A percentile compares a stretch with the other conserved stretches of the same genome.
phyloP scores from a whole-genome alignment of 2,113 vertebrate species.

The Rhinolophus ferrumequinum region DNA sequence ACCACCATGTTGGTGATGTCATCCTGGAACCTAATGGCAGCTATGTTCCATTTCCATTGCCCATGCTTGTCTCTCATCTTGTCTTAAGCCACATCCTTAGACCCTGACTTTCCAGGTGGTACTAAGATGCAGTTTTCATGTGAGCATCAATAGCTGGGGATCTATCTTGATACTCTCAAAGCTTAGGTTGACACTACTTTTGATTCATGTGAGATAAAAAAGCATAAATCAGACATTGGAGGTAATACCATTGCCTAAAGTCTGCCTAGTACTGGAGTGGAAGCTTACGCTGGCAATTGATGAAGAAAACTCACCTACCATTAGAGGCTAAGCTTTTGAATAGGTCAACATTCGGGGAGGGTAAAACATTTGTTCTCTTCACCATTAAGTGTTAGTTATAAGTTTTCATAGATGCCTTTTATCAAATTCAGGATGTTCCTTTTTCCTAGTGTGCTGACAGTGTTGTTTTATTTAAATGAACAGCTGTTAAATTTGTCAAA shows the following conservation, averaged over 20 bases:
- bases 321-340: background rate
- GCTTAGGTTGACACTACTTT: background rate
- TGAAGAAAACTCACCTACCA: background rate
- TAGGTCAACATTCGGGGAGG: background rate
- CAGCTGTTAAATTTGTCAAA: background rate
- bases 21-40: background rate
- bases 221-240: background rate
- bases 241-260: background rate
- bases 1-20: background rate
- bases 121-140: background rate
- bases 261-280: background rate
- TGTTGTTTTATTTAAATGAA: background rate
- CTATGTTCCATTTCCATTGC: background rate
- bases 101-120: background rate
- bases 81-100: background rate
- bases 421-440: background rate
- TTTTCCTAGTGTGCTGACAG: background rate
- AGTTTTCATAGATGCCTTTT: background rate
- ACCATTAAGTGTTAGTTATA: background rate
- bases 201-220: background rate
- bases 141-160: background rate
- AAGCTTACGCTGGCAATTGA: background rate
- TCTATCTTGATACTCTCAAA: background rate
- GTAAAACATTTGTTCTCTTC: background rate
- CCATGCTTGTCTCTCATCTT: background rate